A percentile compares a stretch with the other conserved stretches of the same genome.
phyloP scores from a whole-genome alignment of 2,888 invertebrate genomes.

The Bibio marci region DNA sequence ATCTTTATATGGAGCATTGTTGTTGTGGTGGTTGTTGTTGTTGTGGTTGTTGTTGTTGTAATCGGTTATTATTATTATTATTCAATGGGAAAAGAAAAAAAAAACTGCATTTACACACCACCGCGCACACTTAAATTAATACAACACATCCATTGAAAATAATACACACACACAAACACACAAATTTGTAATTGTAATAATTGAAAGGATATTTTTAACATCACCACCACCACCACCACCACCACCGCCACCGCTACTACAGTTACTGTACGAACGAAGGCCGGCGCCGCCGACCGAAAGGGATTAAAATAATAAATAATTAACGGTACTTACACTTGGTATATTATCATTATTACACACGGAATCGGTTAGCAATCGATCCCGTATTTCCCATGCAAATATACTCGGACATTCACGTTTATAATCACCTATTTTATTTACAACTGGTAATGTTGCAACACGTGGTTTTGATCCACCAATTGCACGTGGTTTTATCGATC shows the following conservation, averaged over 20 bases:
- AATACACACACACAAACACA: neutral
- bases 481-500: constrained; percentile 90
- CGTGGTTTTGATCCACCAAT: constrained; percentile 95
- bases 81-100: too few species aligned
- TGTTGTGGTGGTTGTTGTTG: too few species aligned
- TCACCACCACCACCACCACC: too few species aligned
- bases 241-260: too few species aligned
- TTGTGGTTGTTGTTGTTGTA: too few species aligned
- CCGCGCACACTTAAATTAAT: neutral
- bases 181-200: too few species aligned
- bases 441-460: constrained; percentile 86
- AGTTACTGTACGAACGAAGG: too few species aligned
- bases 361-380: constrained; percentile 81
- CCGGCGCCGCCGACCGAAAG: too few species aligned
- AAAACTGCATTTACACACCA: neutral
- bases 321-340: constrained; percentile 90
- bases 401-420: constrained; percentile 95
- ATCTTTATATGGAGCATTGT: too few species aligned
- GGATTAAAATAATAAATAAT: too few species aligned
- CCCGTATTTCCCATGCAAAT: constrained; percentile 97
- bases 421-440: constrained; percentile 89
- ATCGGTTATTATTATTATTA: too few species aligned
- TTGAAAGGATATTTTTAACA: too few species aligned
- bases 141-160: neutral
- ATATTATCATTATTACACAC: constrained; percentile 97